phyloP scores from a whole-genome alignment of 2,113 vertebrate species.

The Lophura nycthemera region DNA sequence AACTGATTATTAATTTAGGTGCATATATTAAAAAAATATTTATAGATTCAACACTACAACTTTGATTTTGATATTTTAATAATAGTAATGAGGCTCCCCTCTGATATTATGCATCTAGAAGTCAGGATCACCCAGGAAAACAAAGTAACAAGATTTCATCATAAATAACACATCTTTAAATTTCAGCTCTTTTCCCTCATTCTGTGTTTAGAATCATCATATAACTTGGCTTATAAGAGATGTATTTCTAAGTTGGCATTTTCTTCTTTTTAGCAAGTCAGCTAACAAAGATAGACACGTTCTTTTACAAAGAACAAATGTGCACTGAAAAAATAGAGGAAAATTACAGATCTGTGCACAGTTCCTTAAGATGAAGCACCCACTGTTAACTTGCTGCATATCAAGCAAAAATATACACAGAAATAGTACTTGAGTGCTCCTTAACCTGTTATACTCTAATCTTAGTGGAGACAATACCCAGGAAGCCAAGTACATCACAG shows the following conservation, averaged over 20 bases:
- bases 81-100: not conserved
- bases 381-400: not conserved
- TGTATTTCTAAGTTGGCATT: not conserved
- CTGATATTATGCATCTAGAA: not conserved
- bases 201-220: not conserved
- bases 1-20: not conserved
- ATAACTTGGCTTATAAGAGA: not conserved
- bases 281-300: not conserved
- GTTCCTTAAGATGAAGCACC: not conserved
- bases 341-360: not conserved
- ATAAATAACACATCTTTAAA: not conserved
- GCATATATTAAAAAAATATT: not conserved
- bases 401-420: not conserved
- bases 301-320: fast-evolving
- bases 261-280: not conserved
- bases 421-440: not conserved
- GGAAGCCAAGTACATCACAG: not conserved
- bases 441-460: not conserved
- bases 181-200: not conserved
- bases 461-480: not conserved
- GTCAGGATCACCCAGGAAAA: not conserved
- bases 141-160: not conserved
- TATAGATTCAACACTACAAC: not conserved
- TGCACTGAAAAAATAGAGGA: not conserved
- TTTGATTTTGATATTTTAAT: not conserved